Evolutionary conservation across 1,140 invertebrate genomes (phyloP).

Genomic region (Rhopalosiphum maidis): DNA sequence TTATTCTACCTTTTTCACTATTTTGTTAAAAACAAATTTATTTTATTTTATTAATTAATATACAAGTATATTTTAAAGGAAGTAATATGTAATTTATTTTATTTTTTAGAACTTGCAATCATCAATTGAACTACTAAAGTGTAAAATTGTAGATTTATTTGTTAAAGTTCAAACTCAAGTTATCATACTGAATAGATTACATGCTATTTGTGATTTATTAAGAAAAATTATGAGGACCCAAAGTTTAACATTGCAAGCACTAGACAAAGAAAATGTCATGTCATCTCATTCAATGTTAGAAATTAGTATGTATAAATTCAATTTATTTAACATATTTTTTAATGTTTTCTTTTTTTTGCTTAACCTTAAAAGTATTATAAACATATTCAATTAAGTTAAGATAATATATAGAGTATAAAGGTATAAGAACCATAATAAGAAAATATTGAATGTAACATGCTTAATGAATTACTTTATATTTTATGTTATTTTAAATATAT

Average conservation of each 20-base stretch:
- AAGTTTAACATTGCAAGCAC: slow-evolving; percentile 20
- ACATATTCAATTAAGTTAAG: not conserved
- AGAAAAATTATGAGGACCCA: slow-evolving; percentile 51
- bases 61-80: not conserved
- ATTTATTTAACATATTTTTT: not conserved
- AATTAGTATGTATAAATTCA: slow-evolving; percentile 32
- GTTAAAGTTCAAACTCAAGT: slow-evolving; percentile 53
- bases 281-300: slow-evolving; percentile 18
- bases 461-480: too few relatives aligned
- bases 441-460: too few relatives aligned
- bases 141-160: slow-evolving; percentile 32
- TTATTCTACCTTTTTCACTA: too few relatives aligned
- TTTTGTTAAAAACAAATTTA: not conserved
- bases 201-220: slow-evolving; percentile 45
- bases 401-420: too few relatives aligned
- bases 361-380: not conserved
- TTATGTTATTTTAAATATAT: too few relatives aligned
- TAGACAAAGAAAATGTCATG: slow-evolving; percentile 33
- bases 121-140: slow-evolving; percentile 39
- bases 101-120: slow-evolving; percentile 50
- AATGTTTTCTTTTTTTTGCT: not conserved
- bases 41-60: not conserved
- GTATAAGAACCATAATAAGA: too few relatives aligned
- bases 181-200: slow-evolving; percentile 20
- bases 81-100: not conserved